These are phyloP conservation scores for Panorpa germanica DNA, from an alignment of 2,888 invertebrate species.

Conservation along the genomic window DNA sequence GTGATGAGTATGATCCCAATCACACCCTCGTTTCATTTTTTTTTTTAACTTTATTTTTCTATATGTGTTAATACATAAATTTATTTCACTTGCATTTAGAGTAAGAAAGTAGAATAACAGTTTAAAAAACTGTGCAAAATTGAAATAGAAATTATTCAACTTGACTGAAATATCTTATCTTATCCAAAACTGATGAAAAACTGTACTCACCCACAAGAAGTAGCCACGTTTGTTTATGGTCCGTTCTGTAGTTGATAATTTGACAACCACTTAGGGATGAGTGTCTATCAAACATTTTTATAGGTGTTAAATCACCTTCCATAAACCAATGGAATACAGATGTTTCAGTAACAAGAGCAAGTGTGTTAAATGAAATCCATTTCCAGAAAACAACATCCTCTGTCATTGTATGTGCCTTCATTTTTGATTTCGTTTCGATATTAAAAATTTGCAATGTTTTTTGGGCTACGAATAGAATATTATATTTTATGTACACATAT, in stretches of 20 bases:
- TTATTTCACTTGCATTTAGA: too few species aligned
- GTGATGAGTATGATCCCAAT: too few species aligned
- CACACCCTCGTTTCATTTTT: too few species aligned
- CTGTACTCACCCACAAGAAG: constrained; percentile 40
- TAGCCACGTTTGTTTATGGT: constrained; percentile 64
- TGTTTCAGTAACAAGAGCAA: constrained; percentile 59
- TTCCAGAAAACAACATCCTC: constrained; percentile 72
- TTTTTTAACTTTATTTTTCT: too few species aligned
- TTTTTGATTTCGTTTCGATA: constrained; percentile 71
- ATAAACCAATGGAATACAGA: constrained; percentile 69
- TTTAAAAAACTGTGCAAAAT: too few species aligned
- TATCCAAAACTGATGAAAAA: too few species aligned
- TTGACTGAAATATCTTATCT: too few species aligned
- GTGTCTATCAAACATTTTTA: constrained; percentile 66
- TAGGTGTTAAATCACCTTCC: constrained; percentile 60
- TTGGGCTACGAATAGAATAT: constrained; percentile 41
- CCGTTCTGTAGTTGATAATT: constrained; percentile 71
- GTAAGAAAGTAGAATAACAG: constrained; percentile 16
- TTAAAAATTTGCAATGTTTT: constrained; percentile 72
- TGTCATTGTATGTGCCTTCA: constrained; percentile 63
- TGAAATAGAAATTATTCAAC: too few species aligned
- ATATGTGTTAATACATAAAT: too few species aligned
- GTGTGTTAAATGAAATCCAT: constrained; percentile 63
- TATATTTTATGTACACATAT: constrained; percentile 3
- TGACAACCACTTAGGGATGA: constrained; percentile 60